Evolutionary conservation across 2,113 vertebrate species (phyloP).

Genomic region (Megalops atlanticus): DNA sequence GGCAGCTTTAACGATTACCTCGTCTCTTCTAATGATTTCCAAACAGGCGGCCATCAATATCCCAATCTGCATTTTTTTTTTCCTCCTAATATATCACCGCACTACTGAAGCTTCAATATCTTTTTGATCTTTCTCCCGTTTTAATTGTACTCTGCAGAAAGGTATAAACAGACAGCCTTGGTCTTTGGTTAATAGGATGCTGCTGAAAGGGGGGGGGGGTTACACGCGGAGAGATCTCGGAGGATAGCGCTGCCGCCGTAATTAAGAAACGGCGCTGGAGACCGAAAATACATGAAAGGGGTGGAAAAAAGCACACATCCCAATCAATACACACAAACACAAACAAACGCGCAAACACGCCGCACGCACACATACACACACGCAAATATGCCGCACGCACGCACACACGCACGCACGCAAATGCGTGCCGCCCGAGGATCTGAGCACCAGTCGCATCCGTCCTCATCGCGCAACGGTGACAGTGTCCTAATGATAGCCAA

Average conservation of each 20-base stretch:
- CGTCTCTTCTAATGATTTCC: conserved; percentile 69
- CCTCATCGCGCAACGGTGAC: no score
- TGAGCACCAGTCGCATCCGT: not conserved
- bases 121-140: conserved; percentile 68
- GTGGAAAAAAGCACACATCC: conserved; percentile 57
- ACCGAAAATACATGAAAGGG: conserved; percentile 72
- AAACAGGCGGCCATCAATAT: conserved; percentile 71
- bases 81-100: conserved; percentile 63
- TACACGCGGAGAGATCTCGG: conserved; percentile 57
- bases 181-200: conserved; percentile 66
- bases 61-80: conserved; percentile 68
- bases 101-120: conserved; percentile 61
- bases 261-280: conserved; percentile 74
- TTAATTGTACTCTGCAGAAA: conserved; percentile 72
- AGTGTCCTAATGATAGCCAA: not conserved
- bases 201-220: conserved; percentile 50
- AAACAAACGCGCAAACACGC: conserved; percentile 29
- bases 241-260: conserved; percentile 68
- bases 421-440: not conserved
- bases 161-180: conserved; percentile 58
- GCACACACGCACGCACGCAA: conserved; percentile 1
- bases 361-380: conserved; percentile 18
- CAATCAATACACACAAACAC: not conserved
- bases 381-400: not conserved
- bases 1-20: conserved; percentile 65